Evolutionary conservation across 1,140 invertebrate genomes (phyloP).

Genomic region (Polyergus mexicanus): DNA sequence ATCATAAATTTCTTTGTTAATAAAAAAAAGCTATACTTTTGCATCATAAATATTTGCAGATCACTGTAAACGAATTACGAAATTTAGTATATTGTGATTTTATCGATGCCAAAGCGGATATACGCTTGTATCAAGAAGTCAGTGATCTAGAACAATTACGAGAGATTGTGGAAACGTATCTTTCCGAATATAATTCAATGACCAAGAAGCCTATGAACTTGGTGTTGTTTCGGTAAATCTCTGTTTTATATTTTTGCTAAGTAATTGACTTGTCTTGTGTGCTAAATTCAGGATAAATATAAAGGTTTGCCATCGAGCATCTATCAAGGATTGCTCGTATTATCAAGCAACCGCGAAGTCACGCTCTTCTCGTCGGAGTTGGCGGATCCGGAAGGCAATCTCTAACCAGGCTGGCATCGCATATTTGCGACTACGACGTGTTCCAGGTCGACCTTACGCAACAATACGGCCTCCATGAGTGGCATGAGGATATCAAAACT

Average conservation of each 20-base stretch:
- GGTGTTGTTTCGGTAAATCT: slow-evolving; percentile 93
- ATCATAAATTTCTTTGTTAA: background rate
- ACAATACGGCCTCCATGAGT: slow-evolving; percentile 93
- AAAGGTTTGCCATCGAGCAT: slow-evolving; percentile 97
- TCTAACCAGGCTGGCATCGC: slow-evolving; percentile 94
- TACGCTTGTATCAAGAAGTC: slow-evolving; percentile 95
- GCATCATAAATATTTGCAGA: slow-evolving; percentile 79
- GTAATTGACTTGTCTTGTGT: background rate
- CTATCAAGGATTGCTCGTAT: slow-evolving; percentile 96
- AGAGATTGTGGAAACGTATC: slow-evolving; percentile 95
- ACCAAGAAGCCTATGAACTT: slow-evolving; percentile 99
- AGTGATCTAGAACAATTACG: slow-evolving; percentile 93
- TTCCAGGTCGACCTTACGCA: slow-evolving; percentile 97
- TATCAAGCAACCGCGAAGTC: slow-evolving; percentile 95
- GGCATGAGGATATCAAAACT: slow-evolving; percentile 96
- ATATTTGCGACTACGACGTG: slow-evolving; percentile 97
- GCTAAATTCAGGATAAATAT: slow-evolving; percentile 10
- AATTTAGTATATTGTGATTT: slow-evolving; percentile 98
- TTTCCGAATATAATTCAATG: slow-evolving; percentile 98
- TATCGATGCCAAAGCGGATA: slow-evolving; percentile 96
- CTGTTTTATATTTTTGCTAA: background rate
- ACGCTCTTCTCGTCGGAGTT: slow-evolving; percentile 95
- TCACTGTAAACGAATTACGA: slow-evolving; percentile 93
- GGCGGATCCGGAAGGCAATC: slow-evolving; percentile 97
- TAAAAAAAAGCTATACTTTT: slow-evolving; percentile 27